Evolutionary conservation across 2,888 invertebrate species (phyloP).

Genomic region (Acrobeloides nanus): DNA sequence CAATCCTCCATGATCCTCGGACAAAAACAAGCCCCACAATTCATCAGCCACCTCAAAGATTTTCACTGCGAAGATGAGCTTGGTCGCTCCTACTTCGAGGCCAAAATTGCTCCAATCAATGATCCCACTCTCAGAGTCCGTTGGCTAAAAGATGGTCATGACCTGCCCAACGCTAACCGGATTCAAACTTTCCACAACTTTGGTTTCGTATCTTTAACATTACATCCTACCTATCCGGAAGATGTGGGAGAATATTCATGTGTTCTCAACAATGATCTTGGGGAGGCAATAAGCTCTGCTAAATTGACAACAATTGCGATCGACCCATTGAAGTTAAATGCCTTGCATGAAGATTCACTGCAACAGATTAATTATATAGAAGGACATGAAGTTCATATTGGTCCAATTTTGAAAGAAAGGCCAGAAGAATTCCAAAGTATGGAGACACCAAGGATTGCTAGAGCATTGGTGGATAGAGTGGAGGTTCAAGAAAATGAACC

Average conservation of each 20-base stretch:
- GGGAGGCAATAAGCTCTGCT: conserved; percentile 42
- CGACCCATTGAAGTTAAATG: conserved; percentile 62
- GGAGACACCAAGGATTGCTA: conserved; percentile 46
- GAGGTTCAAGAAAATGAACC: conserved; percentile 72
- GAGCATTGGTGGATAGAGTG: conserved; percentile 32
- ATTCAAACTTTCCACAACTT: conserved; percentile 51
- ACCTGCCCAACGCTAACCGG: conserved; percentile 56
- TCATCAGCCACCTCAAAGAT: conserved; percentile 31
- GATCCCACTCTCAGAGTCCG: conserved; percentile 33
- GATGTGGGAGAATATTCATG: conserved; percentile 89
- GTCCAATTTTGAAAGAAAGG: conserved; percentile 44
- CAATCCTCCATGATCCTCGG: conserved; percentile 26
- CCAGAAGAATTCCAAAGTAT: conserved; percentile 49
- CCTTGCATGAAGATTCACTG: conserved; percentile 78
- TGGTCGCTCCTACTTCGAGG: conserved; percentile 89
- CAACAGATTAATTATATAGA: conserved; percentile 83
- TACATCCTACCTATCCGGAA: conserved; percentile 66
- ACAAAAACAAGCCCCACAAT: conserved; percentile 31
- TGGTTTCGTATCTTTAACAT: conserved; percentile 48
- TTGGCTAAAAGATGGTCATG: conserved; percentile 56
- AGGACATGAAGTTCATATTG: conserved; percentile 60
- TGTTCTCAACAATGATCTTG: conserved; percentile 62
- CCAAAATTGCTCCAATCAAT: conserved; percentile 60
- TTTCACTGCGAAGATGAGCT: conserved; percentile 56
- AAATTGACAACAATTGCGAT: conserved; percentile 34